These are phyloP conservation scores for Tolmerus cingulatus DNA, from an alignment of 2,888 invertebrate species.

Conservation along the genomic window DNA sequence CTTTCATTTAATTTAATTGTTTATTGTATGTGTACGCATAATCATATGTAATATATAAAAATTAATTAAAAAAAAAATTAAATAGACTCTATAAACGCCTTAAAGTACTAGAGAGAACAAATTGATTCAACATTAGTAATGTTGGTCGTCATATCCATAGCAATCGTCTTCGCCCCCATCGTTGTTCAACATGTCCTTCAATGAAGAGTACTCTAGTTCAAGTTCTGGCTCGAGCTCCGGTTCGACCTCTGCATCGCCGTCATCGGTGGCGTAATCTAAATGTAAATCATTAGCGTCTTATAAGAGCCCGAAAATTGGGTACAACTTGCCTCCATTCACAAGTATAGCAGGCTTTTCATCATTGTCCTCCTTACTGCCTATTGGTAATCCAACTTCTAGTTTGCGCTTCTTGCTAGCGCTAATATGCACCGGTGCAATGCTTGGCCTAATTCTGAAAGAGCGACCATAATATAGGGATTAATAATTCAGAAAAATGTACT, in stretches of 20 bases:
- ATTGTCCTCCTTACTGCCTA: not conserved
- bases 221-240: conserved; percentile 60
- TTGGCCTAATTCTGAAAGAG: not conserved
- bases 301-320: not conserved
- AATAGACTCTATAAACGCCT: not conserved
- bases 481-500: not conserved
- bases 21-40: too few relatives aligned
- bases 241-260: conserved; percentile 61
- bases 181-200: conserved; percentile 70
- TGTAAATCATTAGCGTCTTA: not conserved
- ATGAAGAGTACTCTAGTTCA: conserved; percentile 64
- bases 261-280: conserved; percentile 55
- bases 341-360: not conserved
- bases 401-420: not conserved
- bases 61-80: not conserved
- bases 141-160: conserved; percentile 76
- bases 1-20: too few relatives aligned
- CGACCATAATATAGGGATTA: not conserved
- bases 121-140: conserved; percentile 56
- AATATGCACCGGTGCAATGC: not conserved
- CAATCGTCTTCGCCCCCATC: conserved; percentile 72
- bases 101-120: not conserved
- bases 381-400: not conserved
- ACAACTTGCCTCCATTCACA: not conserved
- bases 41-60: not conserved